Percentiles rank a stretch among this genome's conserved stretches.
These are phyloP conservation scores for Zeus faber DNA, from an alignment of 2,113 vertebrate genomes.

Conservation along the genomic window DNA sequence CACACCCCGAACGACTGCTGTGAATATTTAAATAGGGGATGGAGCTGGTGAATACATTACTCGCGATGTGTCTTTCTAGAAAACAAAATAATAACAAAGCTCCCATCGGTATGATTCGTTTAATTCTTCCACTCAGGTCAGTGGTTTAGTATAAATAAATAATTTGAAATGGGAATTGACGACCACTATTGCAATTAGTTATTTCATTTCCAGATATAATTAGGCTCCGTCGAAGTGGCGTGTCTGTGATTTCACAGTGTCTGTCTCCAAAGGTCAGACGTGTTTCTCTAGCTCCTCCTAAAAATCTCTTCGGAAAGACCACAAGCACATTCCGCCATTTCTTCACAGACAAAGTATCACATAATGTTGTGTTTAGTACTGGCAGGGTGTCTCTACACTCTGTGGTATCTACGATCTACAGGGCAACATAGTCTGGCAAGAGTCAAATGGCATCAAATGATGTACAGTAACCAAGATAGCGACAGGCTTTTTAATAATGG, in stretches of 20 bases:
- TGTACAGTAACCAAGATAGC: too few relatives aligned
- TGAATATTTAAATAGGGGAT: neutral
- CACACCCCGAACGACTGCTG: neutral
- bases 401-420: too few relatives aligned
- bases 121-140: constrained; percentile 45
- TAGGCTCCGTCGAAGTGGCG: constrained; percentile 56
- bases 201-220: constrained; percentile 68
- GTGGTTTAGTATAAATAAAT: constrained; percentile 65
- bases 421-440: too few relatives aligned
- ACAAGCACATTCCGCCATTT: neutral
- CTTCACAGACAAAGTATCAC: constrained; percentile 23
- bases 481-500: too few relatives aligned
- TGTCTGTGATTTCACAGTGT: constrained; percentile 52
- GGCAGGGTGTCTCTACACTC: neutral
- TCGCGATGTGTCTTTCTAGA: constrained; percentile 5
- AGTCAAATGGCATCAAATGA: too few relatives aligned
- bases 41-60: neutral
- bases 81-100: constrained; percentile 7
- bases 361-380: constrained; percentile 18
- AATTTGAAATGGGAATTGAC: constrained; percentile 70
- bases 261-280: constrained; percentile 57
- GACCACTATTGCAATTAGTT: constrained; percentile 67
- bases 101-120: constrained; percentile 40
- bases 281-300: constrained; percentile 10
- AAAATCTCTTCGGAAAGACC: neutral